Conservation (phyloP, 2,113 vertebrate species). For the Centropus unirufus region DNA sequence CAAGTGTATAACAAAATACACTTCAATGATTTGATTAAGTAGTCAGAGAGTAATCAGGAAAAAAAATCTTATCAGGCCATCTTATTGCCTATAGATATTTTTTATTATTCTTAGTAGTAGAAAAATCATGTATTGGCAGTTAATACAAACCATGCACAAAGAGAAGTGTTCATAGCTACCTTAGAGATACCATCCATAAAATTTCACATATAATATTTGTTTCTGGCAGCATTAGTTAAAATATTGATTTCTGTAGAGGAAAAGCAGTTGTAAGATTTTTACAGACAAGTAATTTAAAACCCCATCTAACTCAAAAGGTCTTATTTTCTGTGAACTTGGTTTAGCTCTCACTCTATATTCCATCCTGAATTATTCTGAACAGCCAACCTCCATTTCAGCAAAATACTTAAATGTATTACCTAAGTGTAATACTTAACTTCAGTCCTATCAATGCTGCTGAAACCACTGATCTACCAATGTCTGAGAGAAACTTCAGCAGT, state of each 20-base stretch:
- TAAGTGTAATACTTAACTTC: not conserved
- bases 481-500: not conserved
- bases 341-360: not conserved
- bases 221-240: not conserved
- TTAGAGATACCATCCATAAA: not conserved
- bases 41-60: not conserved
- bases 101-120: not conserved
- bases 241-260: not conserved
- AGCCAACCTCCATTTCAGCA: not conserved
- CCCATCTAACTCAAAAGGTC: not conserved
- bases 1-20: not conserved
- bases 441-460: not conserved
- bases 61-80: not conserved
- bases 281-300: not conserved
- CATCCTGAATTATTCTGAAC: not conserved
- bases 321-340: not conserved
- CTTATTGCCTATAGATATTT: not conserved
- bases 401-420: not conserved
- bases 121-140: not conserved
- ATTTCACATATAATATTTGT: not conserved
- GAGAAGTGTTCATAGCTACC: not conserved
- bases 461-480: not conserved
- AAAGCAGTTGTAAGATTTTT: not conserved
- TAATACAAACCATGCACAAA: not conserved
- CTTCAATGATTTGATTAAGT: not conserved